These are phyloP conservation scores for Orientallactaga bullata DNA, from an alignment of 2,113 vertebrate genomes.

Conservation along the genomic window DNA sequence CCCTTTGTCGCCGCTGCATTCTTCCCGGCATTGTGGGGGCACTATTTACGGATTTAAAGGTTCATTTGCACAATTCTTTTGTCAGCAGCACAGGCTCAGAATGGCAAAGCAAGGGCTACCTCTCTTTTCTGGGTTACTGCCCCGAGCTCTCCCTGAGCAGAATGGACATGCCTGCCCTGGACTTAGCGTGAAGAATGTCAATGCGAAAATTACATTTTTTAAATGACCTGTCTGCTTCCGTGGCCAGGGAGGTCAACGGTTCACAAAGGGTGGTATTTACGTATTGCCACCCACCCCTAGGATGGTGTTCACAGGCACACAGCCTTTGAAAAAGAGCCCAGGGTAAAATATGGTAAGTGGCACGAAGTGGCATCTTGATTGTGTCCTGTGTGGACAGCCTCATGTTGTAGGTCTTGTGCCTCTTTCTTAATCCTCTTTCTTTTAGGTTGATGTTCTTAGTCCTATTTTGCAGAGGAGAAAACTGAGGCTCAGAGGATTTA, in stretches of 20 bases:
- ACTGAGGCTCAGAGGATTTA: neutral
- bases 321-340: constrained; percentile 78
- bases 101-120: constrained; percentile 89
- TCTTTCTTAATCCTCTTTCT: accelerated
- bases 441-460: neutral
- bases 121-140: constrained; percentile 88
- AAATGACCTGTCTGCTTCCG: constrained; percentile 87
- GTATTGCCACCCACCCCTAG: constrained; percentile 76
- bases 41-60: constrained; percentile 99
- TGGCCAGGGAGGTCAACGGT: constrained; percentile 86
- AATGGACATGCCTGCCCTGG: constrained; percentile 89
- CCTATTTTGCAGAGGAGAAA: constrained; percentile 29
- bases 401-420: accelerated
- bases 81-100: constrained; percentile 93
- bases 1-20: constrained; percentile 95
- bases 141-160: constrained; percentile 86
- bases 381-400: accelerated
- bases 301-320: constrained; percentile 60
- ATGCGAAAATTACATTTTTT: constrained; percentile 84
- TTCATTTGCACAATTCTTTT: constrained; percentile 99
- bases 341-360: constrained; percentile 34
- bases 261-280: constrained; percentile 83
- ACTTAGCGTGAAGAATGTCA: constrained; percentile 87
- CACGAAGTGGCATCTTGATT: neutral
- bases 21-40: constrained; percentile 96